phyloP scores from a whole-genome alignment of 2,113 vertebrate species.

The Microtus richardsoni region DNA sequence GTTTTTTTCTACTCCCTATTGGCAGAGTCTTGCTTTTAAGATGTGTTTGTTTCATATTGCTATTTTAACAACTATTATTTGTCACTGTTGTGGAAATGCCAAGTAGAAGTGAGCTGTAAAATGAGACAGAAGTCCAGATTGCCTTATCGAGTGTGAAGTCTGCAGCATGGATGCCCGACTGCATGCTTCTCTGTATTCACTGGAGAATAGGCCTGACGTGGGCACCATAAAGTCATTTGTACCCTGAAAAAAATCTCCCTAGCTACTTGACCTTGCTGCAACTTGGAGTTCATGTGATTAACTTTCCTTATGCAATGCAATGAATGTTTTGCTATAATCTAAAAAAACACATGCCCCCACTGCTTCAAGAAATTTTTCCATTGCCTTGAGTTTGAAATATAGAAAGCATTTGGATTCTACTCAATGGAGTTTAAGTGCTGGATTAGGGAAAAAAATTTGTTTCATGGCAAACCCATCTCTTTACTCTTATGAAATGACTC shows the following conservation, averaged over 20 bases:
- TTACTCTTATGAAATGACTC: neutral
- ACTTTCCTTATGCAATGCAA: constrained; percentile 51
- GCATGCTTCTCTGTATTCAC: neutral
- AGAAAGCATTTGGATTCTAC: neutral
- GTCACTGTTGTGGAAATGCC: neutral
- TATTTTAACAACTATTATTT: neutral
- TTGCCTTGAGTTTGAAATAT: neutral
- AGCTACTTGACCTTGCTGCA: neutral
- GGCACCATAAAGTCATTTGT: neutral
- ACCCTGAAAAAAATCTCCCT: neutral
- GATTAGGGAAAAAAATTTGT: neutral
- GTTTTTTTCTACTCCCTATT: neutral
- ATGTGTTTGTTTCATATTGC: neutral
- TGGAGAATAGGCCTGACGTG: neutral
- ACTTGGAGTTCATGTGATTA: constrained; percentile 52
- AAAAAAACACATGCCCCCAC: neutral
- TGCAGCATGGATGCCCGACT: neutral
- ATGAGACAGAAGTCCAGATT: neutral
- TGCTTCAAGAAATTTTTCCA: neutral
- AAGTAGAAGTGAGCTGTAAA: neutral
- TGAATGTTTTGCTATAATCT: neutral
- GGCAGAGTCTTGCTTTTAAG: neutral
- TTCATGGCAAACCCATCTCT: neutral
- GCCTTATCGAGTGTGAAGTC: fast-evolving
- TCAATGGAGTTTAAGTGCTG: neutral